Conservation (phyloP, 2,113 vertebrate species). For the Phocoena sinus region DNA sequence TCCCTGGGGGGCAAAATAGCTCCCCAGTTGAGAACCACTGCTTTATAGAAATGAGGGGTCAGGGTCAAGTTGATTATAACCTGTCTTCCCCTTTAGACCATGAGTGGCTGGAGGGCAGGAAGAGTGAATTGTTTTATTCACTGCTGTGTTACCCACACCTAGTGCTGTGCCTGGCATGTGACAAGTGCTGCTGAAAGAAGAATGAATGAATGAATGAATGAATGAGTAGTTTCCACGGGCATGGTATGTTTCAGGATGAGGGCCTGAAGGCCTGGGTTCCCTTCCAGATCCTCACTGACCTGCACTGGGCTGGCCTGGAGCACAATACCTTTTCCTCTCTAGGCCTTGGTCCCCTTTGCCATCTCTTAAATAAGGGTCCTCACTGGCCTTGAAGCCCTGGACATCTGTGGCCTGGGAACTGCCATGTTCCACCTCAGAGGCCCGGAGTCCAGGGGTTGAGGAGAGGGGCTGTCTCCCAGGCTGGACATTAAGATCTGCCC, state of each 20-base stretch:
- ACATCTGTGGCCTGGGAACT: neutral
- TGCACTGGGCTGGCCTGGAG: neutral
- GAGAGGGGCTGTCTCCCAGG: neutral
- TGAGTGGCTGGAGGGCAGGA: neutral
- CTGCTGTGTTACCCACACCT: neutral
- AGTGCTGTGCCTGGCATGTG: neutral
- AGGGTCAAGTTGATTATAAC: neutral
- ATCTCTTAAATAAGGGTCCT: neutral
- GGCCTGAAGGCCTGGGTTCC: neutral
- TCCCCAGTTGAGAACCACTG: neutral
- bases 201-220: neutral
- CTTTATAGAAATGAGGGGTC: neutral
- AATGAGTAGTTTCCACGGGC: neutral
- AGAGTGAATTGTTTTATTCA: neutral
- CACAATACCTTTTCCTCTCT: neutral
- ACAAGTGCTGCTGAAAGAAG: neutral
- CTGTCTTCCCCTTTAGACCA: neutral
- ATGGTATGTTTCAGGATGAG: neutral
- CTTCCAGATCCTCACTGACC: neutral
- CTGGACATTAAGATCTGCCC: neutral
- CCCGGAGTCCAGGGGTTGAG: neutral
- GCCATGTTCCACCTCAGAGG: neutral
- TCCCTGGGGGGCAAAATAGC: neutral
- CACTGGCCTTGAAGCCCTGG: neutral
- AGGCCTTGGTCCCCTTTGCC: neutral